A percentile compares a stretch with the other conserved stretches of the same genome.
Conservation (phyloP, 2,113 vertebrate genomes). For the Vicugna pacos region DNA sequence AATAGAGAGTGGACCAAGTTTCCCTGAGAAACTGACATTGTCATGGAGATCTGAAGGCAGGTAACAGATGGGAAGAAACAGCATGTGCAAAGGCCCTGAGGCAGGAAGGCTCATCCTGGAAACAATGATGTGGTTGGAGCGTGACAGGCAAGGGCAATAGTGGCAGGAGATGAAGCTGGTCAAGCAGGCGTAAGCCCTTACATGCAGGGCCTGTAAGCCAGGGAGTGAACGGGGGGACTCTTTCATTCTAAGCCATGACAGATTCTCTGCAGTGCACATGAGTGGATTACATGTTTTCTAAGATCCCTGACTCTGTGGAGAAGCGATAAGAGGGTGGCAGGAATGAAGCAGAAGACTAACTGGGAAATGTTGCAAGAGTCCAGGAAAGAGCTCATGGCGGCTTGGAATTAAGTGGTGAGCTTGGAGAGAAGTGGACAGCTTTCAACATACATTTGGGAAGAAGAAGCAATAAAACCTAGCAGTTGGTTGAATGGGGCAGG, state of each 20-base stretch:
- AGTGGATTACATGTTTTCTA: background rate
- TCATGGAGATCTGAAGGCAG: background rate
- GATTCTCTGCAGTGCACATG: rapidly evolving
- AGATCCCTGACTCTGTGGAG: background rate
- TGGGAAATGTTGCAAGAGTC: background rate
- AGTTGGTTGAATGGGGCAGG: background rate
- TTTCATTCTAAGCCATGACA: background rate
- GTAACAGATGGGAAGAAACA: background rate
- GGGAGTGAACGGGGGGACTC: background rate
- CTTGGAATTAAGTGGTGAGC: background rate
- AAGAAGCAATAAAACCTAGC: background rate
- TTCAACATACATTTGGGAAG: background rate
- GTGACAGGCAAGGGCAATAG: background rate
- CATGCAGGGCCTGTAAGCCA: background rate
- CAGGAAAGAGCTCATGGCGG: background rate
- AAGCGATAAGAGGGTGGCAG: background rate
- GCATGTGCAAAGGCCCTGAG: background rate
- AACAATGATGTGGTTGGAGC: background rate
- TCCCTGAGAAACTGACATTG: background rate
- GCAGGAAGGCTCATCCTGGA: background rate
- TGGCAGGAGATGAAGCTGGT: background rate
- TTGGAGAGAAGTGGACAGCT: background rate
- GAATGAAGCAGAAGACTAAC: background rate
- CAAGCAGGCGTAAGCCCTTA: background rate
- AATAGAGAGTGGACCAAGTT: background rate